Percentiles rank a stretch among this genome's conserved stretches.
phyloP scores from a whole-genome alignment of 2,797 vertebrate genomes.

The Poeciliopsis presidionis region DNA sequence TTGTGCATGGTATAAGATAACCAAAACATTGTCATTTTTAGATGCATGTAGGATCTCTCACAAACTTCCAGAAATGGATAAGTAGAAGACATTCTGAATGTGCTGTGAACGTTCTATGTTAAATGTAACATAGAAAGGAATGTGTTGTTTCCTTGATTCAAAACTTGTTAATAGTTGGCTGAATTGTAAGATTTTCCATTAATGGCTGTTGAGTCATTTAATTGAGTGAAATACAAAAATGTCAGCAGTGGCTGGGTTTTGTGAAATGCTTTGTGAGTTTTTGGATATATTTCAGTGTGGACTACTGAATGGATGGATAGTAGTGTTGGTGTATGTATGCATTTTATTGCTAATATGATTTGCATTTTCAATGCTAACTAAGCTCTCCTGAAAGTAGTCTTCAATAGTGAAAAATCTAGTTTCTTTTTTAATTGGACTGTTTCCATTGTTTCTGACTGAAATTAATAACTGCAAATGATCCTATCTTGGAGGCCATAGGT shows the following conservation, averaged over 20 bases:
- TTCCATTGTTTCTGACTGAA: neutral
- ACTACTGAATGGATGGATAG: neutral
- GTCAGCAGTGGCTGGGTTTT: no score
- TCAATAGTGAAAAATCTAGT: neutral
- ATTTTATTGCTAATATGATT: neutral
- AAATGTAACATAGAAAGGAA: neutral
- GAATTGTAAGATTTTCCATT: neutral
- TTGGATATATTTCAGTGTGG: no score
- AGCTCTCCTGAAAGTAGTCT: neutral
- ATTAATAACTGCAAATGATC: neutral
- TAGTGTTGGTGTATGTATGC: neutral
- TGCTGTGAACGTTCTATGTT: neutral
- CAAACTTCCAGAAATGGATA: neutral
- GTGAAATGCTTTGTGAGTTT: no score
- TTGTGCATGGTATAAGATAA: neutral
- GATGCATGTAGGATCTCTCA: neutral
- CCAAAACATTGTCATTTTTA: neutral
- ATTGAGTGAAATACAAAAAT: no score
- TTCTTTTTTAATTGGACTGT: neutral
- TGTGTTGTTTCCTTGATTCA: neutral
- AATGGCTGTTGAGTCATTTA: no score
- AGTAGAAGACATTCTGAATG: neutral
- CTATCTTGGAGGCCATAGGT: neutral
- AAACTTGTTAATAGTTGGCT: neutral
- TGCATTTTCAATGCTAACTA: neutral